Evolutionary conservation across 1,140 invertebrate species (phyloP), one percentile per base, ranked within the genome.

Genomic region (Drosophila pseudoobscura): DNA sequence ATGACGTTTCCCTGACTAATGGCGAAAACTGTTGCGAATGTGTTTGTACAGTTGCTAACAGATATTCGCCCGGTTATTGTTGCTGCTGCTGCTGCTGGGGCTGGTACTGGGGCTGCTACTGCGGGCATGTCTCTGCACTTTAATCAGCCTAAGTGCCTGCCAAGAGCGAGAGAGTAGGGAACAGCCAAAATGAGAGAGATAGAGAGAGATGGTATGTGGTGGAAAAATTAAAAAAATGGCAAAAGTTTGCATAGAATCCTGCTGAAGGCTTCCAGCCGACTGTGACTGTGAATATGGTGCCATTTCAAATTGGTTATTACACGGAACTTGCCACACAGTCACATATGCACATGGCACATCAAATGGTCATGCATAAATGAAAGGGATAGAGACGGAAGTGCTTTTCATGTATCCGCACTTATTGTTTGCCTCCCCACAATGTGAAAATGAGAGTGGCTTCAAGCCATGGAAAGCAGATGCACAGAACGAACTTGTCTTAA

Each of bases 251-350:
- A 57, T 66, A 61, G 43, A 50, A 17, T 77, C 60, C 41, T 49
- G 53, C 59, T 52, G 56, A 24, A 39, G 35, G 11, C 9, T 39
- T 13, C 35, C 35, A 5, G 66, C 45, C 54, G 26, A 46, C 41
- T 49, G 44, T 50, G 22, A 41, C 45, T 70, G 22, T 60, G 22
- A 6, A 11, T 13, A 45, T 35, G 11, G 59, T 51, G 22, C 50
- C 55, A 87, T 87, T 82, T 61, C 82, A 64, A 85, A 85, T 85
- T 85, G 82, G 82, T 82, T 85, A 88, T 78, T 82, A 78, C 78
- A 71, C 52, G 53, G 52, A 68, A 64, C 60, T 69, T 47, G 35
- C 52, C 46, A 55, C 47, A 58, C 29, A 68, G 29, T 31, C 58
- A 51, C 39, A 9, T 20, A 41, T 39, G 49, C 17, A 47, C 15